phyloP scores from a whole-genome alignment of 2,113 vertebrate genomes.

The Gymnobelideus leadbeateri region DNA sequence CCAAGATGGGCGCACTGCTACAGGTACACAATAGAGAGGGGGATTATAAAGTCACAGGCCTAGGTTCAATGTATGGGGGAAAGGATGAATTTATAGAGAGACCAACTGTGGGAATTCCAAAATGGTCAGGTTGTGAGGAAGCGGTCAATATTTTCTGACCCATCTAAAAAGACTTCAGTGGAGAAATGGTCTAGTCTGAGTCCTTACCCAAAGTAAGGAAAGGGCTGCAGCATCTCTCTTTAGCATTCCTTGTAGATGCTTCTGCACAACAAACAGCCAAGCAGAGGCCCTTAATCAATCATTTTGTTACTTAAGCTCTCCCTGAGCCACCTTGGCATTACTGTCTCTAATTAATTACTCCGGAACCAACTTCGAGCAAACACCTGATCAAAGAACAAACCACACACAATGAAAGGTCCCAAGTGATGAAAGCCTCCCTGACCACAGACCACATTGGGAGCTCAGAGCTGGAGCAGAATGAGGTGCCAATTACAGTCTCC shows the following conservation, averaged over 20 bases:
- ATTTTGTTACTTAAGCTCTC: conserved; percentile 70
- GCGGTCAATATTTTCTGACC: neutral
- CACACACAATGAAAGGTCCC: conserved; percentile 70
- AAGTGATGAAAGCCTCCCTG: conserved; percentile 68
- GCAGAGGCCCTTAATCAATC: conserved; percentile 72
- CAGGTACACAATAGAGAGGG: neutral
- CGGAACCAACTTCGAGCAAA: conserved; percentile 59
- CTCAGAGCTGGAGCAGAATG: neutral
- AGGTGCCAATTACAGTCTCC: neutral
- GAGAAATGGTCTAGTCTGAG: neutral
- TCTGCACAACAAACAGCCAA: conserved; percentile 47
- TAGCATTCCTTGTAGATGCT: neutral
- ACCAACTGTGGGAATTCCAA: neutral
- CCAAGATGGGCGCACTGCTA: neutral
- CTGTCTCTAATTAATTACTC: conserved; percentile 76
- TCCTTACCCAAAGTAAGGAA: neutral
- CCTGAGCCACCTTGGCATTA: conserved; percentile 66
- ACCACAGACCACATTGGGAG: conserved; percentile 19
- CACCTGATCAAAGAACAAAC: conserved; percentile 74
- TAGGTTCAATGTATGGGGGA: neutral
- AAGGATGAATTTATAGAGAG: neutral
- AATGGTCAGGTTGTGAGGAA: neutral
- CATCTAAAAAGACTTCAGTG: neutral
- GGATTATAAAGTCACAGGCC: neutral
- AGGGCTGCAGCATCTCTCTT: neutral